These are phyloP conservation scores for Radopholus similis DNA, from an alignment of 1,140 invertebrate genomes.

Conservation along the genomic window DNA sequence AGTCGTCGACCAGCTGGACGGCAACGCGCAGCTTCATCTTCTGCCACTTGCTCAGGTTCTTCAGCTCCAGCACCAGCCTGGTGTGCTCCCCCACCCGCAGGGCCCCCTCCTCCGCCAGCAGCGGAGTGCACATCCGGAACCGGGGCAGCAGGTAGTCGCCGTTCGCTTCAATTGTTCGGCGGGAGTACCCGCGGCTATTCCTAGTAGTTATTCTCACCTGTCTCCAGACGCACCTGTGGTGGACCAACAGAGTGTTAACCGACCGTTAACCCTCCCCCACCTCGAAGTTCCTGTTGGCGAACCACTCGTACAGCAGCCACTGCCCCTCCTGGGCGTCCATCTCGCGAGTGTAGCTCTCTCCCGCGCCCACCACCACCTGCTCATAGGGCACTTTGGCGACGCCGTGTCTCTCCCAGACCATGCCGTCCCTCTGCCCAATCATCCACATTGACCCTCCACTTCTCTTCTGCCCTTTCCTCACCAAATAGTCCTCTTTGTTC, in stretches of 20 bases:
- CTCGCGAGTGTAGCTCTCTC: conserved; percentile 22
- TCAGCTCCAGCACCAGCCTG: conserved; percentile 31
- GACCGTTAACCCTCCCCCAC: conserved; percentile 30
- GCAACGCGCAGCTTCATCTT: conserved; percentile 44
- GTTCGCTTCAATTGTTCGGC: conserved; percentile 3
- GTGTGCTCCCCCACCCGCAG: conserved; percentile 19
- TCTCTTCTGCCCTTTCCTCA: not conserved
- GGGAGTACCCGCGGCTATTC: not conserved
- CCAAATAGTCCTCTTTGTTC: conserved; percentile 37
- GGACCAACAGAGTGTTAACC: not conserved
- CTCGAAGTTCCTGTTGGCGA: conserved; percentile 41
- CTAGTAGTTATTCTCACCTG: not conserved
- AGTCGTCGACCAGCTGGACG: conserved; percentile 10
- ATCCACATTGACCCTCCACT: not conserved
- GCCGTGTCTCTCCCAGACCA: conserved; percentile 26
- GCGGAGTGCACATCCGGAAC: conserved; percentile 37
- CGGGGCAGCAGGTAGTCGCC: conserved; percentile 33
- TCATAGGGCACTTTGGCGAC: conserved; percentile 34
- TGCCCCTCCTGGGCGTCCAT: conserved; percentile 26
- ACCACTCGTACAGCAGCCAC: conserved; percentile 37
- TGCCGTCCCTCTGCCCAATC: conserved; percentile 34
- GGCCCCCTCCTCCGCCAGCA: conserved; percentile 37
- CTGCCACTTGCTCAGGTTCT: conserved; percentile 46
- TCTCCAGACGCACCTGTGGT: not conserved
- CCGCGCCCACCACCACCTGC: conserved; percentile 3